These are phyloP conservation scores for Coturnix japonica DNA, from an alignment of 2,113 vertebrate species.

Conservation along the genomic window DNA sequence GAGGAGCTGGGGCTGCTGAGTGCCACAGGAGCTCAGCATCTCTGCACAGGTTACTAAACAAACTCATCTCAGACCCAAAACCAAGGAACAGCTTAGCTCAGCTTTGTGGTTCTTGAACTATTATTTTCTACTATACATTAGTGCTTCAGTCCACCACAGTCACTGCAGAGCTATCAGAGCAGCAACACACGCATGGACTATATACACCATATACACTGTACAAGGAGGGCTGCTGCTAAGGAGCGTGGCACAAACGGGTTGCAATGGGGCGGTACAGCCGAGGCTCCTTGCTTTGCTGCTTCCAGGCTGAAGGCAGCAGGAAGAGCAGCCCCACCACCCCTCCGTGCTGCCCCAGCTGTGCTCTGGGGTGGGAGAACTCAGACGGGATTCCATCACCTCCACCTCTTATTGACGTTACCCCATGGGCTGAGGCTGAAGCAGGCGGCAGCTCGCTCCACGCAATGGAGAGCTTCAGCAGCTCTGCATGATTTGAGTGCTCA, in stretches of 20 bases:
- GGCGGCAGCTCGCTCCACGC: background rate
- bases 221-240: background rate
- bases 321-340: background rate
- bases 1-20: too few species aligned
- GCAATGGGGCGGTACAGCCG: background rate
- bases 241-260: accelerated
- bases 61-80: background rate
- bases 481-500: too few species aligned
- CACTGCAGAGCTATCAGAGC: background rate
- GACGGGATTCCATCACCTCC: background rate
- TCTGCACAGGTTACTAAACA: background rate
- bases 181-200: accelerated
- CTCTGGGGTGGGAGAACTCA: background rate
- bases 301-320: background rate
- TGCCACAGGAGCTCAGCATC: background rate
- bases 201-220: background rate
- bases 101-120: background rate
- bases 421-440: accelerated
- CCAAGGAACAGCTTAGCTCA: background rate
- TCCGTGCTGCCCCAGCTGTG: background rate
- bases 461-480: too few species aligned
- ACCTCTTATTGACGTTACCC: accelerated
- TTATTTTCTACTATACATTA: background rate
- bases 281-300: accelerated
- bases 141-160: background rate